Conservation (phyloP, 2,888 invertebrate genomes). For the Acheta domesticus region DNA sequence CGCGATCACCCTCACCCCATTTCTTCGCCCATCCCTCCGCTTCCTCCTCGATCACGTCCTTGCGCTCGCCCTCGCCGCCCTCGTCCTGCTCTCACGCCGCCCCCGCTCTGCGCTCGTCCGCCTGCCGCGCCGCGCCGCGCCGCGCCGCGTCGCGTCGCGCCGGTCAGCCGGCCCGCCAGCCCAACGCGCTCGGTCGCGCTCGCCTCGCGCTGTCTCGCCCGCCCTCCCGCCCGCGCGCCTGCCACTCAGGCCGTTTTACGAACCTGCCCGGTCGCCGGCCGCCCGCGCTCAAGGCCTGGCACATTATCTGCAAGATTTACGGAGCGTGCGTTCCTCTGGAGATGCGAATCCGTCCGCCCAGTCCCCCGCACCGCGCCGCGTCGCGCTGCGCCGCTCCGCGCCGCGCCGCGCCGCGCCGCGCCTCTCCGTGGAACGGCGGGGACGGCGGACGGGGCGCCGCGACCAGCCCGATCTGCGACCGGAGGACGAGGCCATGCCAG, state of each 20-base stretch:
- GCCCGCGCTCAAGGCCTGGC: conserved; percentile 18
- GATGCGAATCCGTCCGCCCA: conserved; percentile 11
- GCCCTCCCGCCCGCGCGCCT: conserved; percentile 3
- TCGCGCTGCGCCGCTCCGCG: not conserved
- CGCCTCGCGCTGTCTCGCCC: not conserved
- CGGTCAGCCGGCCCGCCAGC: not conserved
- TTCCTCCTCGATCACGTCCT: not conserved
- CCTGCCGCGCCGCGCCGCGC: not conserved
- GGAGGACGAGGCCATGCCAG: too few relatives aligned
- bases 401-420: not conserved
- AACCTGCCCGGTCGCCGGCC: conserved; percentile 18
- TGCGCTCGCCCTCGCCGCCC: not conserved
- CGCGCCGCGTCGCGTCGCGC: not conserved
- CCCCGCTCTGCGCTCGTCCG: not conserved
- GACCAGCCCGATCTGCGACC: too few relatives aligned
- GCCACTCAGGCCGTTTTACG: conserved; percentile 2
- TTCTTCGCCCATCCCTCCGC: not conserved
- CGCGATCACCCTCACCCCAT: not conserved
- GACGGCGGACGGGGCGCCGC: too few relatives aligned
- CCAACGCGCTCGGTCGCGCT: not conserved
- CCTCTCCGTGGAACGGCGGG: too few relatives aligned
- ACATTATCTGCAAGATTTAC: conserved; percentile 18
- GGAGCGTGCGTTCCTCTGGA: conserved; percentile 18
- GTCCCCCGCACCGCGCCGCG: not conserved
- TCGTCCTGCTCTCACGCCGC: not conserved